Evolutionary conservation across 2,888 invertebrate species (phyloP).

Genomic region (Brenthis daphne): DNA sequence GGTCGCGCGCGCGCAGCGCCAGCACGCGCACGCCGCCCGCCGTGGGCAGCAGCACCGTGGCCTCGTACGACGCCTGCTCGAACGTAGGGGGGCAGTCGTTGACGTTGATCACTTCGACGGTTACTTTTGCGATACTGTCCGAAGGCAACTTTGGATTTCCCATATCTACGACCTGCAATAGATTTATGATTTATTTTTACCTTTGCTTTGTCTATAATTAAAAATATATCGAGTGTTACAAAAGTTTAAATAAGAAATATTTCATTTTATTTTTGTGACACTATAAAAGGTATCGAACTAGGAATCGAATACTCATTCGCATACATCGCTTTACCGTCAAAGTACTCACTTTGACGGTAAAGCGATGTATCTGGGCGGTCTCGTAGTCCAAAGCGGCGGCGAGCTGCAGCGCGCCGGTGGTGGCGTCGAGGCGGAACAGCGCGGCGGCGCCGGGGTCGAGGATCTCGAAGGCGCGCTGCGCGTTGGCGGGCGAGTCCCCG

Average conservation of each 20-base stretch:
- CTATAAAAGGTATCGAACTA: background rate
- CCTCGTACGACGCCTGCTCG: conserved; percentile 85
- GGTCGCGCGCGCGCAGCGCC: conserved; percentile 87
- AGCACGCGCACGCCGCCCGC: conserved; percentile 89
- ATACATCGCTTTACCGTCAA: too few relatives aligned
- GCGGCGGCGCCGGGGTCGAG: conserved; percentile 89
- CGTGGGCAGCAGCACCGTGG: conserved; percentile 91
- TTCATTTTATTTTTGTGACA: too few relatives aligned
- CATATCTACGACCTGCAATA: conserved; percentile 86
- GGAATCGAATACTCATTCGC: conserved; percentile 12
- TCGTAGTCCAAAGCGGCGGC: conserved; percentile 92
- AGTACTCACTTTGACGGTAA: conserved; percentile 90
- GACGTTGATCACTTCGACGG: conserved; percentile 89
- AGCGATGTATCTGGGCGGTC: conserved; percentile 84
- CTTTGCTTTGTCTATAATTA: too few relatives aligned
- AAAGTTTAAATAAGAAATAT: background rate
- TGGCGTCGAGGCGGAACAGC: conserved; percentile 92
- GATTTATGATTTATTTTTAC: background rate
- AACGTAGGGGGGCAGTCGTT: conserved; percentile 96
- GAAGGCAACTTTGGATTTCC: conserved; percentile 92
- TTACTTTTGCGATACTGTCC: conserved; percentile 89
- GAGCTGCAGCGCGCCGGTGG: conserved; percentile 92
- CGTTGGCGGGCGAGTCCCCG: conserved; percentile 92
- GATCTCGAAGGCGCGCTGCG: conserved; percentile 92
- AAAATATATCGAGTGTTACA: too few relatives aligned